Conservation (phyloP, 2,113 vertebrate genomes). For the Oxyura jamaicensis region DNA sequence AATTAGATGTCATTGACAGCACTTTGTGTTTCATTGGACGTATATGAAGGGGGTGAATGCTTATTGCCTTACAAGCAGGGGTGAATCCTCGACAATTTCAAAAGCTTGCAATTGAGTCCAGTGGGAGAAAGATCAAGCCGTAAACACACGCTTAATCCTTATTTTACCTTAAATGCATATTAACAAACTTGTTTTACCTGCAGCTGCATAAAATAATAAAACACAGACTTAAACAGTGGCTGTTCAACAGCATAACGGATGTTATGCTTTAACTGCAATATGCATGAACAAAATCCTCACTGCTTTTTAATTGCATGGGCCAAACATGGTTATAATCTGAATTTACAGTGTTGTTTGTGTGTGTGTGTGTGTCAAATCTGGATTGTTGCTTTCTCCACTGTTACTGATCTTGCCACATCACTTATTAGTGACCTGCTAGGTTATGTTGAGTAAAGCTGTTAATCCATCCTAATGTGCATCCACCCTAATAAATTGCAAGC, state of each 20-base stretch:
- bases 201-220: background rate
- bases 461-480: background rate
- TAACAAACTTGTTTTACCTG: background rate
- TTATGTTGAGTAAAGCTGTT: background rate
- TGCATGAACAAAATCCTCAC: background rate
- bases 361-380: background rate
- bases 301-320: background rate
- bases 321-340: background rate
- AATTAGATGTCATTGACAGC: background rate
- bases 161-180: background rate
- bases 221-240: background rate
- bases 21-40: slow-evolving; percentile 10
- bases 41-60: background rate
- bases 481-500: background rate
- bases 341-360: background rate
- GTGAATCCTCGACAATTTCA: background rate
- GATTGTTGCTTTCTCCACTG: background rate
- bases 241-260: background rate
- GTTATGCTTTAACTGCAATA: background rate
- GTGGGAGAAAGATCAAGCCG: background rate
- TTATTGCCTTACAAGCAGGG: background rate
- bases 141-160: background rate
- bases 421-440: slow-evolving; percentile 25
- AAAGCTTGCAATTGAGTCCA: background rate
- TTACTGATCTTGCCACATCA: background rate